Evolutionary conservation across 2,888 invertebrate species (phyloP).

Genomic region (Sesia bembeciformis): DNA sequence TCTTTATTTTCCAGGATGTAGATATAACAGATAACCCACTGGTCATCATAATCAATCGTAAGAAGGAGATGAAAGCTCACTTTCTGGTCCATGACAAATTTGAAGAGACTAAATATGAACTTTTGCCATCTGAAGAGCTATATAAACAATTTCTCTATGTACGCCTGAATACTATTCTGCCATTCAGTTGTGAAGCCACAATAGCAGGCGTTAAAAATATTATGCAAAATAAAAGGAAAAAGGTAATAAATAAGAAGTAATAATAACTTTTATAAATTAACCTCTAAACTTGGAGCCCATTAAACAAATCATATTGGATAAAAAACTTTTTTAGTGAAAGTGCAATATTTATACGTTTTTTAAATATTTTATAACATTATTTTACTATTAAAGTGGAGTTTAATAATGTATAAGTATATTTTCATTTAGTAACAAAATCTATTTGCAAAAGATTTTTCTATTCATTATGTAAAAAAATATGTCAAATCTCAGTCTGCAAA

Average conservation of each 20-base stretch:
- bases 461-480: no score
- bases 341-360: no score
- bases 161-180: slow-evolving; percentile 78
- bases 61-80: slow-evolving; percentile 75
- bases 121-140: slow-evolving; percentile 76
- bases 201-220: slow-evolving; percentile 76
- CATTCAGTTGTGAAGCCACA: slow-evolving; percentile 77
- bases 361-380: no score
- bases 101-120: slow-evolving; percentile 77
- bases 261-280: no score
- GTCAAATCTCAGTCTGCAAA: no score
- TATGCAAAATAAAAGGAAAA: slow-evolving; percentile 78
- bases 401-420: no score
- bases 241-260: slow-evolving; percentile 39
- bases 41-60: slow-evolving; percentile 73
- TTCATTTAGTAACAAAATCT: no score
- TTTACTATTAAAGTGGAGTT: no score
- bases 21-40: slow-evolving; percentile 88
- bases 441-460: no score
- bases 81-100: slow-evolving; percentile 83
- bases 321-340: no score
- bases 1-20: slow-evolving; percentile 68
- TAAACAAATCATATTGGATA: no score
- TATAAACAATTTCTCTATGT: slow-evolving; percentile 82
- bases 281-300: no score